Base-by-base conservation (phyloP, 2,113 vertebrate species). In the Leptocoma aspasia region DNA sequence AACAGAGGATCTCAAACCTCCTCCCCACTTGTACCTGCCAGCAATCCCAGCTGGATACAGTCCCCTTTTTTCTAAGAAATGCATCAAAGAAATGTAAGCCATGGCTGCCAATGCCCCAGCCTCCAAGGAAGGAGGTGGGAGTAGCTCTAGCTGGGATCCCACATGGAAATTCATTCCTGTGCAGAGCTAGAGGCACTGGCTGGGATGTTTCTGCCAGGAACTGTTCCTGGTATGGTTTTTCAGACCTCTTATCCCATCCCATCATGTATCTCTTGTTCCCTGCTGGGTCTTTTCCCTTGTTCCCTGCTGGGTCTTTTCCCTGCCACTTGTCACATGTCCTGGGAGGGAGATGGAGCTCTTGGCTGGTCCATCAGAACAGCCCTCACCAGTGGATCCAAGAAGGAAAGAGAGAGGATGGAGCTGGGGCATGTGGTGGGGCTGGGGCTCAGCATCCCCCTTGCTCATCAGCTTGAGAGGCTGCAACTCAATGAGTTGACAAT, bases 371-470 rank as follows among this genome's bases (percentile, higher is more conserved):
- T 18, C 14, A 7, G 31, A 23, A 1, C 27, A 59, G 10, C n/a
- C 30, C 33, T 37, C 53, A 3, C 28, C 9, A 17, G 7, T 4
- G 23, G 14, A 14, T 42, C 19, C 17, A 13, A 45, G 28, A 11
- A 26, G 35, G 56, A 59, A 33, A 15, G 35, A 15, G 24, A 61
- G 35, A 35, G 56, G 57, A 15, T 8, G 44, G 52, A 27, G 14
- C 0, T 4, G 10, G 63, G 57, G 8, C 1, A 0, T 0, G 6
- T 1, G 2, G 14, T 11, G 35, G 15, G 71, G 22, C 52, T 61
- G 70, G 11, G 30, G 64, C 45, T 91, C 68, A 4, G 9, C 22
- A 21, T 16, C 57, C 49, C 21, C 68, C 21, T 69, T 5, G 1
- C 66, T 60, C 80, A 60, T 0, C 12, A 64, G 44, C 41, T 49